Percentiles rank a stretch among this genome's conserved stretches.
Evolutionary conservation across 2,113 vertebrate species (phyloP).

Genomic region (Nycticorax nycticorax): DNA sequence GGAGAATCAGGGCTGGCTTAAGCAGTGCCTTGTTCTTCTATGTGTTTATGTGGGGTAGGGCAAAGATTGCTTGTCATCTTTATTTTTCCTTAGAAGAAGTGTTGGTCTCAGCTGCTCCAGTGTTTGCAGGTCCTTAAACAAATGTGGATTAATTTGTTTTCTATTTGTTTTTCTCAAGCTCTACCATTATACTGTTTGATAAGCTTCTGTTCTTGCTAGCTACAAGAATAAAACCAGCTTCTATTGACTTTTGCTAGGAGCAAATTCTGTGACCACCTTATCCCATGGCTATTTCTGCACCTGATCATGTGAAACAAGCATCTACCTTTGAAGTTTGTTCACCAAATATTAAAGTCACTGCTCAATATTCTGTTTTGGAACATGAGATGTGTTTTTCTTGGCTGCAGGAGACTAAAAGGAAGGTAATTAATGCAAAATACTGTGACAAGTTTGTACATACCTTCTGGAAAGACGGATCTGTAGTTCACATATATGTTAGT

Average conservation of each 20-base stretch:
- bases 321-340: background rate
- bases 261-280: background rate
- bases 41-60: background rate
- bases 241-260: background rate
- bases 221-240: background rate
- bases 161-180: background rate
- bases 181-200: background rate
- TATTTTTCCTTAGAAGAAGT: background rate
- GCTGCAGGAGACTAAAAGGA: slow-evolving; percentile 74
- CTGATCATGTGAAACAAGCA: background rate
- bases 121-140: background rate
- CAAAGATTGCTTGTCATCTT: background rate
- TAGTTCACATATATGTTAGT: slow-evolving; percentile 77
- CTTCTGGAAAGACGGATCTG: slow-evolving; percentile 79
- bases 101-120: background rate
- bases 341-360: background rate
- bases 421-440: slow-evolving; percentile 80
- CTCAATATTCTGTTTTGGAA: background rate
- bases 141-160: background rate
- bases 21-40: background rate
- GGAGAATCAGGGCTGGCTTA: background rate
- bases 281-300: background rate
- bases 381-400: background rate
- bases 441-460: slow-evolving; percentile 77
- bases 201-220: background rate